A percentile compares a stretch with the other conserved stretches of the same genome.
phyloP scores from a whole-genome alignment of 2,888 invertebrate genomes.

The Drosophila emarginata region DNA sequence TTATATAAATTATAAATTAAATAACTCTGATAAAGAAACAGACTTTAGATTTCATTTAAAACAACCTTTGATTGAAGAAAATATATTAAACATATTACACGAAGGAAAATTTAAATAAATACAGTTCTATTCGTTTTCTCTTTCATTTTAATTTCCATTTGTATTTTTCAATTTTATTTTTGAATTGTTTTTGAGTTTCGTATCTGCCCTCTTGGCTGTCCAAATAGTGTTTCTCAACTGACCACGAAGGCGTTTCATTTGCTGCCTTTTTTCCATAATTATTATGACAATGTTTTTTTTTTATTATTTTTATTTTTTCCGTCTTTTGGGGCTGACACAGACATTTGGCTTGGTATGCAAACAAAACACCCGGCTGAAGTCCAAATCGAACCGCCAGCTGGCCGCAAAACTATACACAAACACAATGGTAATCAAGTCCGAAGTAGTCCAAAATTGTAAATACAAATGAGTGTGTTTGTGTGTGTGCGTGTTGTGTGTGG shows the following conservation, averaged over 20 bases:
- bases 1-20: too few species aligned
- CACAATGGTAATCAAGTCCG: conserved; percentile 62
- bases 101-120: background rate
- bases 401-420: conserved; percentile 33
- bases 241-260: conserved; percentile 61
- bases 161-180: background rate
- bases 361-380: conserved; percentile 61
- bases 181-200: background rate
- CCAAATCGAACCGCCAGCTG: conserved; percentile 56
- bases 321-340: conserved; percentile 2
- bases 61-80: too few species aligned
- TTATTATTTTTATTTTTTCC: background rate
- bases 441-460: conserved; percentile 43
- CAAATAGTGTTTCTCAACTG: conserved; percentile 52
- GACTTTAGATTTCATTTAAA: too few species aligned
- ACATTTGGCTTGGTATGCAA: conserved; percentile 59
- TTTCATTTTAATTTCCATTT: background rate
- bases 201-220: conserved; percentile 16
- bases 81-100: too few species aligned
- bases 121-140: background rate
- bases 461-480: conserved; percentile 13
- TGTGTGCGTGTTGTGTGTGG: conserved; percentile 12
- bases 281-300: conserved; percentile 73
- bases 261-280: conserved; percentile 60
- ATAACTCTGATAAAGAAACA: too few species aligned